These are phyloP conservation scores for Perognathus longimembris DNA, from an alignment of 2,113 vertebrate species.

Conservation along the genomic window DNA sequence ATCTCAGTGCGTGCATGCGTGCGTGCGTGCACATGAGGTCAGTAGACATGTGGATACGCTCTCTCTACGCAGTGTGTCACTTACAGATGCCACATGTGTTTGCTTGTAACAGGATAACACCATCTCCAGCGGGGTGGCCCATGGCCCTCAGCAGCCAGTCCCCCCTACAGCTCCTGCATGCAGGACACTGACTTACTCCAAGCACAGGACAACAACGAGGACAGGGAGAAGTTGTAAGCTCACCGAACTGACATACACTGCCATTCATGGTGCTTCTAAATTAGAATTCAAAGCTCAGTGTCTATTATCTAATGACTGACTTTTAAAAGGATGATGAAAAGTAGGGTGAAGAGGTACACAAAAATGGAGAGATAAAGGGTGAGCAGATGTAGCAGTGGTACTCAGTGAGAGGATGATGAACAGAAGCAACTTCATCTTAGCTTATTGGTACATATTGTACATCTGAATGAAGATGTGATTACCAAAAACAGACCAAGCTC, in stretches of 20 bases:
- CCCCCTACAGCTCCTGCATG: not conserved
- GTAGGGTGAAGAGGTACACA: no score
- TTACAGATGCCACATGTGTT: not conserved
- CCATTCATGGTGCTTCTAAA: not conserved
- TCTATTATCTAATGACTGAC: not conserved
- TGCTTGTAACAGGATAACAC: not conserved
- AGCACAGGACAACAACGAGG: not conserved
- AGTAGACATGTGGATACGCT: not conserved
- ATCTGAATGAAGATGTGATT: not conserved
- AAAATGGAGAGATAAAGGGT: no score
- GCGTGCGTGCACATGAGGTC: not conserved
- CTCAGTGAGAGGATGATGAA: not conserved
- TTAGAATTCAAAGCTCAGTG: not conserved
- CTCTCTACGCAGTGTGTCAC: not conserved
- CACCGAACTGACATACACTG: not conserved
- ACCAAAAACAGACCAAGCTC: conserved; percentile 3
- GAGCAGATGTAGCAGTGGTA: no score
- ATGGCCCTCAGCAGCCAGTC: not conserved
- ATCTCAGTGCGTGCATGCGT: not conserved
- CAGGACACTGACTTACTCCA: not conserved
- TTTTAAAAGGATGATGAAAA: not conserved
- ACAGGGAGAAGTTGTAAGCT: not conserved
- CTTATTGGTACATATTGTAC: not conserved
- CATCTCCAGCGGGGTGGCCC: not conserved
- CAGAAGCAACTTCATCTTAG: not conserved